Evolutionary conservation across 1,140 invertebrate genomes (phyloP), one percentile per base, ranked within the genome.

Genomic region (Triops longicaudatus): DNA sequence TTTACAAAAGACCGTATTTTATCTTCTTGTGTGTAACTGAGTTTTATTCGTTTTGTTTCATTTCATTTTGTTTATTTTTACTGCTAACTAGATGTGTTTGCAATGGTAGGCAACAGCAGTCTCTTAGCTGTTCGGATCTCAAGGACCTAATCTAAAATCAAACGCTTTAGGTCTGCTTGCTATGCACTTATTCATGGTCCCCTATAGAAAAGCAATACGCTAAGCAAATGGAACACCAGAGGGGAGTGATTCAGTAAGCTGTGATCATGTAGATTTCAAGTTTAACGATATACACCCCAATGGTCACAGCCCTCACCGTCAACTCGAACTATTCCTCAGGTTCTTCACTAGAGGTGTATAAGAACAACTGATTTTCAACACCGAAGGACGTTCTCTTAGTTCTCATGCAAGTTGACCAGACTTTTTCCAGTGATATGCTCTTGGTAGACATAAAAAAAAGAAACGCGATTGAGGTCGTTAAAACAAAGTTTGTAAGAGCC

Each of bases 121-220:
- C 10, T 17, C 14, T 63, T 11, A 7, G 31, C 50, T 63, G 50
- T 22, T 63, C 50, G 50, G 50, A 17, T 63, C 7, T n/a, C 50
- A 63, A 63, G 50, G 50, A 63, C 50, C 50, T 63, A 17, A n/a
- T 63, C 50, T 6, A 7, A 63, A 63, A 63, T 22, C 50, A 22
- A 63, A 63, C 50, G 50, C 22, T 63, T 63, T 63, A 63, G 50
- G 22, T 63, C 22, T 63, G 50, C 50, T 63, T 63, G 50, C 50
- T 22, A 63, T 14, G 50, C 50, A 63, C n/a, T 63, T 63, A 63
- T 22, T 63, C 50, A 63, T 63, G 50, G 22, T 37, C 31, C 50
- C 50, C 50, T 63, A 22, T 63, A 63, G 50, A 14, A 63, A 63
- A 63, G 50, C 50, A 63, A 63, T 63, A 63, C 3, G 50, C 50